Evolutionary conservation across 1,140 invertebrate genomes (phyloP).

Genomic region (Ostrea denselamellosa): DNA sequence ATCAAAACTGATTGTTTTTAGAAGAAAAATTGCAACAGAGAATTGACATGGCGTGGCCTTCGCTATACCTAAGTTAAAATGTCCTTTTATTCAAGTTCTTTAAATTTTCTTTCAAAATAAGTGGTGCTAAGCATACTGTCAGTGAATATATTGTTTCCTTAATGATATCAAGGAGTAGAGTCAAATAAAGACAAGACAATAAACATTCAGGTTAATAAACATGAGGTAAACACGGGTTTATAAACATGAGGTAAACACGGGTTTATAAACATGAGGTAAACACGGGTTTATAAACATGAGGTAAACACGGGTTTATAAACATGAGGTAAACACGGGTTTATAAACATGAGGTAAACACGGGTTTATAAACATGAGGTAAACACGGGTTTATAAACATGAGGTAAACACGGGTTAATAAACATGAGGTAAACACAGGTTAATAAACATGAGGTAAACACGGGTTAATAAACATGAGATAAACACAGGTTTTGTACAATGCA

Average conservation of each 20-base stretch:
- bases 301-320: too few relatives aligned
- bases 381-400: not conserved
- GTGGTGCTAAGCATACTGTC: not conserved
- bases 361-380: too few relatives aligned
- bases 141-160: not conserved
- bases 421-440: not conserved
- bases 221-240: not conserved
- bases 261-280: too few relatives aligned
- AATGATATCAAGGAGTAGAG: not conserved
- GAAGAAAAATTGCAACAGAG: not conserved
- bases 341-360: not conserved
- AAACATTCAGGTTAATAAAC: not conserved
- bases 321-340: not conserved
- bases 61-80: not conserved
- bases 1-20: not conserved
- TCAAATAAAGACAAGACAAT: not conserved
- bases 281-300: not conserved
- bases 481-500: too few relatives aligned
- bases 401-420: too few relatives aligned
- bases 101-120: conserved; percentile 5
- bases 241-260: not conserved
- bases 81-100: not conserved
- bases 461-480: too few relatives aligned
- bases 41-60: not conserved
- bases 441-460: not conserved